Base-by-base conservation (phyloP, 2,797 vertebrate genomes). In the Sebastes minor region DNA sequence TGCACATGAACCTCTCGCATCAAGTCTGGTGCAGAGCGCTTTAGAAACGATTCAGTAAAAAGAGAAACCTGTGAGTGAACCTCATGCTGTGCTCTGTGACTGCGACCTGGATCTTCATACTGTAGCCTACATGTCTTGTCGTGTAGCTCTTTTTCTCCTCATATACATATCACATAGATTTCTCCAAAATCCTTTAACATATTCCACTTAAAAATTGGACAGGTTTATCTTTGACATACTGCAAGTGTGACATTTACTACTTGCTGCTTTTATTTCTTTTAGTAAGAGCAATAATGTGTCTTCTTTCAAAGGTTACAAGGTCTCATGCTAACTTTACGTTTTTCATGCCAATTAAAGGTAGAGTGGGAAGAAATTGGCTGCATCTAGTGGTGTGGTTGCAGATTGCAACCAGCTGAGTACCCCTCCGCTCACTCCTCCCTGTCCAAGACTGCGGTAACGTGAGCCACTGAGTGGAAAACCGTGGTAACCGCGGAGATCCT, bases 161-260 rank as follows among this genome's bases (percentile, higher is more conserved):
- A 69, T 70, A 59, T 53, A 33, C 52, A 70, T 71, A 84, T 52
- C 52, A 61, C 42, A 67, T 23, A 57, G 18, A 49, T 46, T 30
- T 60, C 27, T 23, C n/a, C 11, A 28, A 13, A 25, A 10, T 68
- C 18, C 56, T 20, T 57, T 23, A 16, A 28, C 27, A 33, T 42
- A 2, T 3, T 27, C 25, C 5, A 12, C 61, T 66, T 23, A 22
- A 38, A 68, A 64, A 30, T 7, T 18, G 28, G 6, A 13, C 25
- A 8, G 33, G 28, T 60, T 60, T 8, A 32, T 30, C 25, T 46
- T 56, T 32, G 30, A 56, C 12, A 18, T 12, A 14, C 23, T 60
- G 30, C 49, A 20, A 28, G 6, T 0, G 42, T 18, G 42, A 11
- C 12, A 11, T 13, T 61, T 63, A 23, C 53, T 6, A 12, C 32